Evolutionary conservation across 2,113 vertebrate genomes (phyloP).

Genomic region (Zootoca vivipara): DNA sequence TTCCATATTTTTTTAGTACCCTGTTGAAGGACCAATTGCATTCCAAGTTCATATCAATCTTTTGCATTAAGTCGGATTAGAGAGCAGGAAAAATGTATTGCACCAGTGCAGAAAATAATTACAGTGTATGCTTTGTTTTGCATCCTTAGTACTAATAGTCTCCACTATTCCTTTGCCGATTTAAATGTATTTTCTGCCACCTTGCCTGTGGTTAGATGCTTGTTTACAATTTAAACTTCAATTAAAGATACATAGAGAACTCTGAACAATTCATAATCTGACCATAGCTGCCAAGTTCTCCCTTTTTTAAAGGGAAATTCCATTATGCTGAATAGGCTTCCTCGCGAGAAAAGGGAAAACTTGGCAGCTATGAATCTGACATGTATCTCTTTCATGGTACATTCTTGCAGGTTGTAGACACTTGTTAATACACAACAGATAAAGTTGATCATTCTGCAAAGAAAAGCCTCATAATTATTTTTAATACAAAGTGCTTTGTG

Average conservation of each 20-base stretch:
- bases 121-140: conserved; percentile 38
- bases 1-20: background rate
- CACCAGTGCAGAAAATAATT: conserved; percentile 4
- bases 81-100: conserved; percentile 3
- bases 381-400: background rate
- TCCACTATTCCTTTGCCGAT: conserved; percentile 18
- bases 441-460: background rate
- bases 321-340: no score
- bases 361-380: no score
- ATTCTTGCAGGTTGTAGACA: background rate
- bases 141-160: conserved; percentile 24
- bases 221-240: background rate
- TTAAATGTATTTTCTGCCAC: conserved; percentile 35
- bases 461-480: conserved; percentile 2
- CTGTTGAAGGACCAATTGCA: background rate
- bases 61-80: background rate
- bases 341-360: no score
- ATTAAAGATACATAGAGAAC: conserved; percentile 25
- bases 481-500: background rate
- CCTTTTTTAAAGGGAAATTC: no score
- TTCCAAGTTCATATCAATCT: background rate
- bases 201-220: background rate
- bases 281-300: no score
- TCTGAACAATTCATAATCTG: conserved; percentile 24
- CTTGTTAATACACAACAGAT: background rate